phyloP scores from a whole-genome alignment of 2,888 invertebrate genomes.

The Mythimna ferrago region DNA sequence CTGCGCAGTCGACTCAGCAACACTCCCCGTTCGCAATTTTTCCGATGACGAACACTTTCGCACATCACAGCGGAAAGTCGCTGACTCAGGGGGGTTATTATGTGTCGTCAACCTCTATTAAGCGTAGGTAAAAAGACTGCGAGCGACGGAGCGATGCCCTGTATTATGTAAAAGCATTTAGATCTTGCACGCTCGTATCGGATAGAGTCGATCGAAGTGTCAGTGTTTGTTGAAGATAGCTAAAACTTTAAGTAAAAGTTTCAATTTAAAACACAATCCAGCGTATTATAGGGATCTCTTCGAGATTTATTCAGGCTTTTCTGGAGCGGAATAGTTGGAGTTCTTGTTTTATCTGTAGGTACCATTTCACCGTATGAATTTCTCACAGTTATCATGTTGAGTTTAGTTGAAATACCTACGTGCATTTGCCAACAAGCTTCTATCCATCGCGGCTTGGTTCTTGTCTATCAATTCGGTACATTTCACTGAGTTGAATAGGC shows the following conservation, averaged over 20 bases:
- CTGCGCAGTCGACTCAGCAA: conserved; percentile 67
- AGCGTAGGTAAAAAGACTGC: conserved; percentile 42
- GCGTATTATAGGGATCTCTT: conserved; percentile 28
- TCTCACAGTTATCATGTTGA: background rate
- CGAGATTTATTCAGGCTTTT: conserved; percentile 33
- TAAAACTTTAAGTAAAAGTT: conserved; percentile 38
- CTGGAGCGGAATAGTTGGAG: conserved; percentile 21
- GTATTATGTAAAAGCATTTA: conserved; percentile 16
- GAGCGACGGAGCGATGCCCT: conserved; percentile 16
- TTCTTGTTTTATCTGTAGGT: background rate
- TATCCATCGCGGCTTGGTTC: conserved; percentile 3
- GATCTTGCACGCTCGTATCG: conserved; percentile 9
- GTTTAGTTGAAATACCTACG: background rate
- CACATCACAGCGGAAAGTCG: conserved; percentile 64
- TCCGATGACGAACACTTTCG: conserved; percentile 81
- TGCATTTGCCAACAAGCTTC: background rate
- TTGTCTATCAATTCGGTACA: conserved; percentile 24
- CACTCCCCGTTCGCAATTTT: conserved; percentile 72
- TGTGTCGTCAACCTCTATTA: conserved; percentile 64
- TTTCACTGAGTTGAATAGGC: conserved; percentile 44
- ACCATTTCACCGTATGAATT: background rate
- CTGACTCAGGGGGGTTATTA: conserved; percentile 72
- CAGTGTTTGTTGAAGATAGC: conserved; percentile 24
- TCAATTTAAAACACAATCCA: conserved; percentile 29
- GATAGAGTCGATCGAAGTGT: conserved; percentile 17